Evolutionary conservation across 2,888 invertebrate species (phyloP).

Genomic region (Bursaphelenchus okinawaensis): DNA sequence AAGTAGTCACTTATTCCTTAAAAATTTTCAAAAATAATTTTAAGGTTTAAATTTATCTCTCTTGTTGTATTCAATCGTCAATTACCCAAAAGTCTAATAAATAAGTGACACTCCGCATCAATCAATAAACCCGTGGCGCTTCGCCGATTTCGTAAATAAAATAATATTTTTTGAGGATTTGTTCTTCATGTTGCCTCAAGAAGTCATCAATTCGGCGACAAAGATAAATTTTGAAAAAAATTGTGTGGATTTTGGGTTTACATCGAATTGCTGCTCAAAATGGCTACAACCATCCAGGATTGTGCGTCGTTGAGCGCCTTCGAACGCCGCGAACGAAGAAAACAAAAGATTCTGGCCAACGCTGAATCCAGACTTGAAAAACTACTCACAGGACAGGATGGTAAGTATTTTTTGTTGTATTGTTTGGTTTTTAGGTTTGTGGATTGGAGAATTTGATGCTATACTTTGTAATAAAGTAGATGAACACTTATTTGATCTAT

Average conservation of each 20-base stretch:
- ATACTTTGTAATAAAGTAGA: too few species aligned
- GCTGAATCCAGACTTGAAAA: not conserved
- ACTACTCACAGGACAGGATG: not conserved
- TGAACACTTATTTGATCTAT: too few species aligned
- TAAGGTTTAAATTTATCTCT: too few species aligned
- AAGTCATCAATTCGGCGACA: not conserved
- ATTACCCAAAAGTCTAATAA: not conserved
- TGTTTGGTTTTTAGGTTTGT: too few species aligned
- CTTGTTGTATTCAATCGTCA: too few species aligned
- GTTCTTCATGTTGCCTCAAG: not conserved
- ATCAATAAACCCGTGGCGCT: not conserved
- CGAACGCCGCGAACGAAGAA: constrained; percentile 6
- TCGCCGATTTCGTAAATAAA: not conserved
- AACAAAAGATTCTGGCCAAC: constrained; percentile 1
- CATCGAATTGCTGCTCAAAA: not conserved
- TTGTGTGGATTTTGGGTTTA: not conserved
- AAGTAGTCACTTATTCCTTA: too few species aligned
- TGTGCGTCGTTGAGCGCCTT: not conserved
- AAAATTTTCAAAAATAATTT: too few species aligned
- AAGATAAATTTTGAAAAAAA: not conserved
- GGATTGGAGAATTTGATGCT: too few species aligned
- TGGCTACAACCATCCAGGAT: constrained; percentile 7
- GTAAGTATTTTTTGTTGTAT: not conserved
- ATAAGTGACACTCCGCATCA: not conserved
- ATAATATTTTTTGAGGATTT: too few species aligned